These are phyloP conservation scores for Bombus sibiricus DNA, from an alignment of 1,140 invertebrate species.

Conservation along the genomic window DNA sequence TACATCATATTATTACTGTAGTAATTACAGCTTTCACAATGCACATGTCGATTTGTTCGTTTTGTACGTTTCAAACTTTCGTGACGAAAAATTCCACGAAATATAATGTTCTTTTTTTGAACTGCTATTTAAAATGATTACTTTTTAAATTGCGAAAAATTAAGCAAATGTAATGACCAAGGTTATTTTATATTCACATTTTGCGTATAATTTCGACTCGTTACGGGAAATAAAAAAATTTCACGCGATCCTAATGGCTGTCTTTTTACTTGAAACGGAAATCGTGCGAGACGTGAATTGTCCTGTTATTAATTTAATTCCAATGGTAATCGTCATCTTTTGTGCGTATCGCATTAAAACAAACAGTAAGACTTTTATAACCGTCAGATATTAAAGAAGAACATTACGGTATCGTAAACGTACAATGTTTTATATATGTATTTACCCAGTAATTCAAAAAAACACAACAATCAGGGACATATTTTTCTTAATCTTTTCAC, in stretches of 20 bases:
- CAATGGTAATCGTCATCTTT: background rate
- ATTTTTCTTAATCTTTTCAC: too few species aligned
- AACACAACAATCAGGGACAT: too few species aligned
- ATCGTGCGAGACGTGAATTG: constrained; percentile 8
- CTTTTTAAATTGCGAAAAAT: background rate
- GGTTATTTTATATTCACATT: background rate
- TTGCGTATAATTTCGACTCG: background rate
- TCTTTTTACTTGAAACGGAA: background rate
- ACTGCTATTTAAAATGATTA: background rate
- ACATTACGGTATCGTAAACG: background rate
- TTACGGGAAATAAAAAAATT: background rate
- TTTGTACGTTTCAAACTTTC: background rate
- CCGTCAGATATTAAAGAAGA: background rate
- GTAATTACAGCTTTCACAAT: background rate
- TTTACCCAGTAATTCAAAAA: too few species aligned
- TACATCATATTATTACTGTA: background rate
- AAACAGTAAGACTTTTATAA: background rate
- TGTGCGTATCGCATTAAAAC: background rate
- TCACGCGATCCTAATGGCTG: background rate
- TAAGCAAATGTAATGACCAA: too few species aligned
- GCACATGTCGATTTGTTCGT: background rate
- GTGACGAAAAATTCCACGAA: background rate
- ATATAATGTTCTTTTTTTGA: background rate
- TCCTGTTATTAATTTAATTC: constrained; percentile 1
- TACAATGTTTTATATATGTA: background rate